phyloP scores from a whole-genome alignment of 2,113 vertebrate species.

The Lethenteron camtschaticum region DNA sequence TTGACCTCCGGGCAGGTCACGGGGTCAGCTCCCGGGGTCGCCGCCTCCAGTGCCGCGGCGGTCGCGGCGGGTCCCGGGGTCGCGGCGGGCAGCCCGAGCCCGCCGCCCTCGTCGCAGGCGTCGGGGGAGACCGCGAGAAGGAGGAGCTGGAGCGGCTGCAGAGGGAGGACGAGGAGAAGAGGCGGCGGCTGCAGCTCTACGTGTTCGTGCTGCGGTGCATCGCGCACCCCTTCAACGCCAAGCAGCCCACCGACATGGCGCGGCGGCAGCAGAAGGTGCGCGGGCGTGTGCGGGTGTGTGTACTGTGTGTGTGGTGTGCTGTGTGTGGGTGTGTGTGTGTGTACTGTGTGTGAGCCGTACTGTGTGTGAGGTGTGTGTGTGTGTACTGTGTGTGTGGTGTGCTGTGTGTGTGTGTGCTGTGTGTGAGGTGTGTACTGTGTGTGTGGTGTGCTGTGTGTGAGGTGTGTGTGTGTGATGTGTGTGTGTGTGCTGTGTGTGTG shows the following conservation, averaged over 20 bases:
- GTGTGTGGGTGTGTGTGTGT: too few relatives aligned
- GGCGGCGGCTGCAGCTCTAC: conserved; percentile 78
- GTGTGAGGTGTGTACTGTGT: too few relatives aligned
- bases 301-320: too few relatives aligned
- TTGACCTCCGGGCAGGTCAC: conserved; percentile 29
- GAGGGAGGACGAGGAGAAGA: conserved; percentile 73
- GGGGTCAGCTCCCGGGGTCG: conserved; percentile 33
- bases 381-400: too few relatives aligned
- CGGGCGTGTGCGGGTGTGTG: too few relatives aligned
- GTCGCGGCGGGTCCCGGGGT: not conserved
- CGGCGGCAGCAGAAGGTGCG: conserved; percentile 88
- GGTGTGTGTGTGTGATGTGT: too few relatives aligned
- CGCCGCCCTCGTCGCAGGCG: conserved; percentile 6
- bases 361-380: too few relatives aligned
- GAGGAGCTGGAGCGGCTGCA: conserved; percentile 81
- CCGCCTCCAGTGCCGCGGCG: conserved; percentile 33
- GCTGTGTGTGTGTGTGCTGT: too few relatives aligned
- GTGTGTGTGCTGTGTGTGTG: too few relatives aligned
- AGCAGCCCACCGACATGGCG: conserved; percentile 94
- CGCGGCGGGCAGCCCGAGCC: conserved; percentile 5
- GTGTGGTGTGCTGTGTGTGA: too few relatives aligned
- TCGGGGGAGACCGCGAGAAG: conserved; percentile 69
- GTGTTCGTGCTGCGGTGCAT: conserved; percentile 96
- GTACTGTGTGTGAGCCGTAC: too few relatives aligned
- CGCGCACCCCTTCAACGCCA: conserved; percentile 91